phyloP scores from a whole-genome alignment of 1,140 invertebrate species.

The Rhopalosiphum maidis region DNA sequence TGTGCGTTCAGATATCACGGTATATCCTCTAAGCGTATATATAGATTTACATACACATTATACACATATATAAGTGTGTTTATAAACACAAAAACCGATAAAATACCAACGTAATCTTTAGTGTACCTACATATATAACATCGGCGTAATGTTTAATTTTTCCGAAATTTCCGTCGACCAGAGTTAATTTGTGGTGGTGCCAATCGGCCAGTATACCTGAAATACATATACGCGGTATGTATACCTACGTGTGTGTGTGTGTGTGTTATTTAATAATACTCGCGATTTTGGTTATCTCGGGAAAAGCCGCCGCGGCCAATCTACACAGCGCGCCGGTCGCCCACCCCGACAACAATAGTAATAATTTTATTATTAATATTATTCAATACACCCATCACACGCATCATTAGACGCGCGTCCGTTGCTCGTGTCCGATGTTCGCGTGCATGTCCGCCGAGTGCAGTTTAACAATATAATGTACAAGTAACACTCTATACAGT shows the following conservation, averaged over 20 bases:
- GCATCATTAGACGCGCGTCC: neutral
- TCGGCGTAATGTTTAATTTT: neutral
- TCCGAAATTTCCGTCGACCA: neutral
- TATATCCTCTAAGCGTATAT: neutral
- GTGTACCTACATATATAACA: neutral
- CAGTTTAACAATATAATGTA: neutral
- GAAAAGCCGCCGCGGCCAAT: conserved; percentile 24
- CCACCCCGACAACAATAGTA: neutral
- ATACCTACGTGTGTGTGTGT: neutral
- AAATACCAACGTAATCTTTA: neutral
- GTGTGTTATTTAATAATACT: neutral
- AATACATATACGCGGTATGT: neutral
- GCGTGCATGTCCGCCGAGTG: neutral
- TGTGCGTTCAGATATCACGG: neutral
- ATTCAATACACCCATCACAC: neutral
- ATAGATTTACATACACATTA: neutral
- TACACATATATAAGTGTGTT: neutral
- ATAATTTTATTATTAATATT: neutral
- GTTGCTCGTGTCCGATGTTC: neutral
- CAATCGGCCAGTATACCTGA: neutral
- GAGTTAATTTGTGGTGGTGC: neutral
- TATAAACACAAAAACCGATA: conserved; percentile 1
- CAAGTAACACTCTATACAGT: neutral
- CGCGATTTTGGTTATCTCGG: conserved; percentile 29
- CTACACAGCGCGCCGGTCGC: neutral